phyloP scores from a whole-genome alignment of 1,140 invertebrate species.

The Oedothorax gibbosus region DNA sequence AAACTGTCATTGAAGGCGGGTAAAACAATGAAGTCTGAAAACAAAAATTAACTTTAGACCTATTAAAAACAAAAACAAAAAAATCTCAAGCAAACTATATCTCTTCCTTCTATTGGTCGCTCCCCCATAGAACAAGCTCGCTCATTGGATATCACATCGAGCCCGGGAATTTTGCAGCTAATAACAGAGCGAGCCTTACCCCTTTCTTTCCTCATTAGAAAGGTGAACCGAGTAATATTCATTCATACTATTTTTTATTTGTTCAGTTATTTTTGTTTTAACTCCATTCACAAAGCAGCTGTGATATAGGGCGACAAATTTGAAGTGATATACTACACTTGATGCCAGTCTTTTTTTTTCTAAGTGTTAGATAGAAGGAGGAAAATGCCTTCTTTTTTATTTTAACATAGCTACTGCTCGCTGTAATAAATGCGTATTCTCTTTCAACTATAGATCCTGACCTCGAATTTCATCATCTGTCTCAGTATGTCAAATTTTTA shows the following conservation, averaged over 20 bases:
- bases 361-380: background rate
- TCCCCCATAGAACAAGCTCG: background rate
- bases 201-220: constrained; percentile 44
- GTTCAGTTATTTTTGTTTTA: constrained; percentile 19
- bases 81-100: constrained; percentile 6
- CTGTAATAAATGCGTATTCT: constrained; percentile 21
- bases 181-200: background rate
- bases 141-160: constrained; percentile 7
- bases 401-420: constrained; percentile 20
- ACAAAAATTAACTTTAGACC: constrained; percentile 9
- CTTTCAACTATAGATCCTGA: constrained; percentile 19
- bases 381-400: constrained; percentile 7
- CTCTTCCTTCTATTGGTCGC: background rate
- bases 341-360: constrained; percentile 11
- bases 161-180: constrained; percentile 47
- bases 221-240: constrained; percentile 38
- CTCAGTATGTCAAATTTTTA: constrained; percentile 27
- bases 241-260: constrained; percentile 47
- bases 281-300: constrained; percentile 51
- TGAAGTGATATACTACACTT: constrained; percentile 40
- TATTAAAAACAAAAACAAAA: constrained; percentile 17
- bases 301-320: constrained; percentile 42
- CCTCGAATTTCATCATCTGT: constrained; percentile 42
- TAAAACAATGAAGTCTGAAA: constrained; percentile 17
- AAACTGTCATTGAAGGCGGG: constrained; percentile 9